Evolutionary conservation across 2,113 vertebrate genomes (phyloP).

Genomic region (Atractosteus spatula): DNA sequence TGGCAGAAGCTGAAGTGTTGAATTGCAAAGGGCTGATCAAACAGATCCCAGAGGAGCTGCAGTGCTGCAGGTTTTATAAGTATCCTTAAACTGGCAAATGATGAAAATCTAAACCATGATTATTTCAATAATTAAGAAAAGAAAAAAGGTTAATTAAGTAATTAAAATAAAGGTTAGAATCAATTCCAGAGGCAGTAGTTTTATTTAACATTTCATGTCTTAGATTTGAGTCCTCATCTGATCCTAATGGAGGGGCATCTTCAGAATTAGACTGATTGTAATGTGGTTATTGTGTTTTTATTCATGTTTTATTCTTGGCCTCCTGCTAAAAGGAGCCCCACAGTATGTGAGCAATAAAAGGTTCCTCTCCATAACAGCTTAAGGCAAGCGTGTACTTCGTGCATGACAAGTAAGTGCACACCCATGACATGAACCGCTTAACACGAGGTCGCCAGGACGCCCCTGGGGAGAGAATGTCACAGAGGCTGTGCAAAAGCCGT

Average conservation of each 20-base stretch:
- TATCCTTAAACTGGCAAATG: too few species aligned
- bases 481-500: neutral
- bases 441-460: neutral
- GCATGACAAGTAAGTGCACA: conserved; percentile 29
- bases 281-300: neutral
- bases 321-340: neutral
- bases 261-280: neutral
- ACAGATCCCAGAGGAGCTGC: too few species aligned
- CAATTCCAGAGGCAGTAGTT: too few species aligned
- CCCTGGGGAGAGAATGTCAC: neutral
- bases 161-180: too few species aligned
- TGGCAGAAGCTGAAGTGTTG: too few species aligned
- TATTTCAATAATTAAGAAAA: too few species aligned
- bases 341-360: conserved; percentile 29
- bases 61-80: too few species aligned
- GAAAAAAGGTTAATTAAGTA: too few species aligned
- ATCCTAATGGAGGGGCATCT: conserved; percentile 25
- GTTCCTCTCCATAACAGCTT: conserved; percentile 15
- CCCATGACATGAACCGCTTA: conserved; percentile 17
- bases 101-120: too few species aligned
- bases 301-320: too few species aligned
- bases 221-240: conserved; percentile 30
- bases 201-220: neutral
- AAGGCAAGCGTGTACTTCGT: conserved; percentile 19
- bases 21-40: too few species aligned